These are phyloP conservation scores for Eremophila alpestris DNA, from an alignment of 2,797 vertebrate genomes.

Conservation along the genomic window DNA sequence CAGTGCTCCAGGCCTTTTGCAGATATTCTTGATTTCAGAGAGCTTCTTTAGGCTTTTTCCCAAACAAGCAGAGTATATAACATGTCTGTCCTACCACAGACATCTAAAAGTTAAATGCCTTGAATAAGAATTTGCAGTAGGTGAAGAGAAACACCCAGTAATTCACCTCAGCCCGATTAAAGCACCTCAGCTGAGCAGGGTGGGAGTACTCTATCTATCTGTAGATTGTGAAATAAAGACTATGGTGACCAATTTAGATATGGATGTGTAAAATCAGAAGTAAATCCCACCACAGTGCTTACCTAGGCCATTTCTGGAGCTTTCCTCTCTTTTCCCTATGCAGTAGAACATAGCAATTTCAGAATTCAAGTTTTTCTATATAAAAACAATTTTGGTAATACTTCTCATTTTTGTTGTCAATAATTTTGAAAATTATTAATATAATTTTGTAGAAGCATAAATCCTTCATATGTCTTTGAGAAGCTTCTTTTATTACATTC, in stretches of 20 bases:
- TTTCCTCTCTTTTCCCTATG: not conserved
- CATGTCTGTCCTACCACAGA: not conserved
- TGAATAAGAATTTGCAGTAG: not conserved
- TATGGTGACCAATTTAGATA: not conserved
- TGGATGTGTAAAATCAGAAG: not conserved
- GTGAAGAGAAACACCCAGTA: not conserved
- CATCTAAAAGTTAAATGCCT: not conserved
- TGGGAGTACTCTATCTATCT: not conserved
- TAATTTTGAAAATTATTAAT: not conserved
- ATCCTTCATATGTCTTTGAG: not conserved
- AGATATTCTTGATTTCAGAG: not conserved
- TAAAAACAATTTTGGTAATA: not conserved
- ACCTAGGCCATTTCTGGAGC: not conserved
- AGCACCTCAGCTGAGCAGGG: not conserved
- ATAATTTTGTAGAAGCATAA: not conserved
- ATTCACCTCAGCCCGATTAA: not conserved
- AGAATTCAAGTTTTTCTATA: not conserved
- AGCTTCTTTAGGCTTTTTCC: not conserved
- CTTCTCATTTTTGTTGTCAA: not conserved
- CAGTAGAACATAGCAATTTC: not conserved
- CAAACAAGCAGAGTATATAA: not conserved
- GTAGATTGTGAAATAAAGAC: not conserved
- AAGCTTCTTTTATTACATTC: not conserved
- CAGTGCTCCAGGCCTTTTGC: not conserved
- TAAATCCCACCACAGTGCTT: not conserved